phyloP scores from a whole-genome alignment of 2,888 invertebrate genomes.

The Eristalis intricaria region DNA sequence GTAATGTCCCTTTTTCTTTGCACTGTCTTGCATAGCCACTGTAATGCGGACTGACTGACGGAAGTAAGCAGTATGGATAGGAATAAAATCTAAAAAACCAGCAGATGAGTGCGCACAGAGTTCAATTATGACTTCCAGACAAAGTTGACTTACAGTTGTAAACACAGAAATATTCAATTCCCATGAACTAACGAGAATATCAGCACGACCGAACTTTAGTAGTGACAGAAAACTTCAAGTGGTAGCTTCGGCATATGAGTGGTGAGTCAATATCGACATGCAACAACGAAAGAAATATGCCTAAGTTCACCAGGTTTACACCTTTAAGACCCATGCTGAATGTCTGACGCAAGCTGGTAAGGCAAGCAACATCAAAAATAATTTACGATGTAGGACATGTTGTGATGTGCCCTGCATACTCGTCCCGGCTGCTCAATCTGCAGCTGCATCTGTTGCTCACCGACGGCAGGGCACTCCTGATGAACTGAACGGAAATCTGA shows the following conservation, averaged over 20 bases:
- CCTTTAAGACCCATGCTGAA: not conserved
- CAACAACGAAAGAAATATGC: no score
- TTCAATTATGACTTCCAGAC: constrained; percentile 9
- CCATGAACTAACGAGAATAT: no score
- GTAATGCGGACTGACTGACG: no score
- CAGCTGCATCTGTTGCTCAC: not conserved
- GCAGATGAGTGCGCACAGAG: not conserved
- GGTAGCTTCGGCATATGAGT: no score
- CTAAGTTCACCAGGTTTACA: no score
- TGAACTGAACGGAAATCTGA: not conserved
- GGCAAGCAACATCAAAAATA: not conserved
- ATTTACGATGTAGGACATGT: not conserved
- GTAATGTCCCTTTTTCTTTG: no score
- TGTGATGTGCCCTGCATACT: not conserved
- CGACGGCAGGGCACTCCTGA: not conserved
- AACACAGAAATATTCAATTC: no score
- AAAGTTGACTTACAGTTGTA: constrained; percentile 15
- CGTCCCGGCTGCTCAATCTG: not conserved
- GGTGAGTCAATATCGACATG: no score
- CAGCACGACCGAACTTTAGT: no score
- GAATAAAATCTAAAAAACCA: constrained; percentile 58
- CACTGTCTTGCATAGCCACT: no score
- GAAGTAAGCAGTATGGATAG: no score
- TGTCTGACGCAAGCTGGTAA: not conserved
- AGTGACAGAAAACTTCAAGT: no score